A percentile compares a stretch with the other conserved stretches of the same genome.
Evolutionary conservation across 2,888 invertebrate species (phyloP).

Genomic region (Malacosoma neustria): DNA sequence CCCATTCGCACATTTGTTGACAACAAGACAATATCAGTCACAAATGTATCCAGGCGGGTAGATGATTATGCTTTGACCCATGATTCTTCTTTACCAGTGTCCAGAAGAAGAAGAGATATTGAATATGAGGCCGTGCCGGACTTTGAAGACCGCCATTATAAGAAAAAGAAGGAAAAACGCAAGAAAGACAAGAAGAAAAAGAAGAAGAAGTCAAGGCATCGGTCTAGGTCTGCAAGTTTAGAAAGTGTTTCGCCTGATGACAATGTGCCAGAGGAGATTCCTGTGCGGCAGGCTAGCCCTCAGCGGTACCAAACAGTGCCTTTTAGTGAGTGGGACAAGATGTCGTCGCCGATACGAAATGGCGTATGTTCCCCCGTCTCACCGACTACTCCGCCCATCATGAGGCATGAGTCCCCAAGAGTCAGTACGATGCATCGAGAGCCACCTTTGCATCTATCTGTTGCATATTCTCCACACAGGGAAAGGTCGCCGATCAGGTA

Average conservation of each 20-base stretch:
- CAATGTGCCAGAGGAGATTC: conserved; percentile 41
- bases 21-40: conserved; percentile 63
- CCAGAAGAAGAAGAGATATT: conserved; percentile 44
- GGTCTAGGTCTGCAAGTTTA: conserved; percentile 80
- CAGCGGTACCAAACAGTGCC: conserved; percentile 60
- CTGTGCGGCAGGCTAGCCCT: conserved; percentile 35
- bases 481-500: conserved; percentile 52
- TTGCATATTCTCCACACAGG: conserved; percentile 62
- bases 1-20: conserved; percentile 63
- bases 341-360: conserved; percentile 70
- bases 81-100: conserved; percentile 51
- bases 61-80: conserved; percentile 54
- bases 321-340: conserved; percentile 69
- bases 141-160: conserved; percentile 72
- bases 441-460: conserved; percentile 34
- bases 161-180: conserved; percentile 82
- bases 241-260: conserved; percentile 78
- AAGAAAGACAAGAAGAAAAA: conserved; percentile 84
- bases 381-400: conserved; percentile 71
- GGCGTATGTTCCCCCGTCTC: conserved; percentile 76
- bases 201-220: conserved; percentile 82
- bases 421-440: conserved; percentile 39
- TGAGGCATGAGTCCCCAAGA: conserved; percentile 30
- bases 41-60: conserved; percentile 47
- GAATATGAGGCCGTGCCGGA: conserved; percentile 57